Evolutionary conservation across 1,140 invertebrate genomes (phyloP).

Genomic region (Diplogasteroides magnus): DNA sequence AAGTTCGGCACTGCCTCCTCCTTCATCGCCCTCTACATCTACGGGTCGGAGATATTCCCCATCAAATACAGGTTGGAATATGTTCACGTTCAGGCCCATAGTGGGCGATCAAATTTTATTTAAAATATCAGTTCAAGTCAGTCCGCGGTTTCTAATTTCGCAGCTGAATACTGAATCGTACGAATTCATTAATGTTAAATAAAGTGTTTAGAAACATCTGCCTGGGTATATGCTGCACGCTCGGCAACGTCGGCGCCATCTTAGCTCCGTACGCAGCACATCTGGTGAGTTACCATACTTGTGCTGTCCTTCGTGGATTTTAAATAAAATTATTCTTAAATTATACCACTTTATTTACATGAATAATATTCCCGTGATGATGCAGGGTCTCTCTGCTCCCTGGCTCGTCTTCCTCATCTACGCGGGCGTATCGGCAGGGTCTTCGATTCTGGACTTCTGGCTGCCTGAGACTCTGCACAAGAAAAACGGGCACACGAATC

Average conservation of each 20-base stretch:
- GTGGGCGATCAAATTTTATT: no score
- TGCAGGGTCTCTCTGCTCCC: not conserved
- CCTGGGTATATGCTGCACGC: not conserved
- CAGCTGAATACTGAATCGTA: no score
- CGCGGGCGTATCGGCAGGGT: not conserved
- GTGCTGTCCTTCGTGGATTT: no score
- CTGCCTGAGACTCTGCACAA: not conserved
- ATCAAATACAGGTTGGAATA: not conserved
- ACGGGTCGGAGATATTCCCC: not conserved
- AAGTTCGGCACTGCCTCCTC: not conserved
- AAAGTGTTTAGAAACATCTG: not conserved
- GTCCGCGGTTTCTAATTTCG: no score
- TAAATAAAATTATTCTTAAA: not conserved
- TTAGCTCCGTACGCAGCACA: not conserved
- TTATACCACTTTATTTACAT: not conserved
- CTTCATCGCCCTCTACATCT: not conserved
- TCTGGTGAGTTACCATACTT: not conserved
- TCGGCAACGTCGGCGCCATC: not conserved
- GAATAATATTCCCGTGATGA: not conserved
- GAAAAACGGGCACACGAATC: no score
- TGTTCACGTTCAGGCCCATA: no score
- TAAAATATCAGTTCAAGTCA: no score
- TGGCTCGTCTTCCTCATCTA: not conserved
- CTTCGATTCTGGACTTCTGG: not conserved
- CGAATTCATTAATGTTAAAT: no score